A percentile compares a stretch with the other conserved stretches of the same genome.
These are phyloP conservation scores for Orientallactaga bullata DNA, from an alignment of 2,113 vertebrate genomes.

Conservation along the genomic window DNA sequence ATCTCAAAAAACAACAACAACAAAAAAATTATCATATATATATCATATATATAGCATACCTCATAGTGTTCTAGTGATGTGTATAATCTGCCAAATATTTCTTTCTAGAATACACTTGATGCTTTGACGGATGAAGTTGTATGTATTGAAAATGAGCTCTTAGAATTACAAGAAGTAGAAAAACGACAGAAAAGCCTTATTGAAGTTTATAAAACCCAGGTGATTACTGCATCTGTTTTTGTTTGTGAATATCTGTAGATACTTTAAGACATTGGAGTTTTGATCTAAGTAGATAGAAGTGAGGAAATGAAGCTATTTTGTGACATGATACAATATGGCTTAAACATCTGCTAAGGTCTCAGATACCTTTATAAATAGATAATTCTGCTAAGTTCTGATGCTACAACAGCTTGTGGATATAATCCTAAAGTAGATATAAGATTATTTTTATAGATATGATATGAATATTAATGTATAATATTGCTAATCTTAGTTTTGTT, in stretches of 20 bases:
- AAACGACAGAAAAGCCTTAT: constrained; percentile 86
- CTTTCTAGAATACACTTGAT: constrained; percentile 86
- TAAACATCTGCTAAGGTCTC: not conserved
- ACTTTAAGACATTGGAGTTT: constrained; percentile 32
- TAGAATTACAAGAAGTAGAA: constrained; percentile 85
- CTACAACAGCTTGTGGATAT: not conserved
- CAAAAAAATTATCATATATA: no score
- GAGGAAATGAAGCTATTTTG: constrained; percentile 11
- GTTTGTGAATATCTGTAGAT: constrained; percentile 41
- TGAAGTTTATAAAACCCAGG: constrained; percentile 88
- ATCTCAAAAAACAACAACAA: no score
- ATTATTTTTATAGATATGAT: constrained; percentile 13
- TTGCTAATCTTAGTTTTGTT: constrained; percentile 15
- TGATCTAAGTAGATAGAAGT: constrained; percentile 32
- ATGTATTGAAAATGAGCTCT: constrained; percentile 86
- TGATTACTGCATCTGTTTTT: constrained; percentile 70
- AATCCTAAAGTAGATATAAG: constrained; percentile 35
- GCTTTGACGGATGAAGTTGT: constrained; percentile 85
- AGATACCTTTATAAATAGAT: constrained; percentile 25
- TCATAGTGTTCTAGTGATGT: constrained; percentile 31
- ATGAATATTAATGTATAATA: constrained; percentile 2
- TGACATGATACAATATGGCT: not conserved
- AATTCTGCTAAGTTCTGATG: constrained; percentile 23
- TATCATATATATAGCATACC: not conserved
- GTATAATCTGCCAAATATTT: constrained; percentile 45